These are phyloP conservation scores for Phacellophora camtschatica DNA, from an alignment of 30 jellyfish, hydroid and myxozoan genomes.

Conservation along the genomic window DNA sequence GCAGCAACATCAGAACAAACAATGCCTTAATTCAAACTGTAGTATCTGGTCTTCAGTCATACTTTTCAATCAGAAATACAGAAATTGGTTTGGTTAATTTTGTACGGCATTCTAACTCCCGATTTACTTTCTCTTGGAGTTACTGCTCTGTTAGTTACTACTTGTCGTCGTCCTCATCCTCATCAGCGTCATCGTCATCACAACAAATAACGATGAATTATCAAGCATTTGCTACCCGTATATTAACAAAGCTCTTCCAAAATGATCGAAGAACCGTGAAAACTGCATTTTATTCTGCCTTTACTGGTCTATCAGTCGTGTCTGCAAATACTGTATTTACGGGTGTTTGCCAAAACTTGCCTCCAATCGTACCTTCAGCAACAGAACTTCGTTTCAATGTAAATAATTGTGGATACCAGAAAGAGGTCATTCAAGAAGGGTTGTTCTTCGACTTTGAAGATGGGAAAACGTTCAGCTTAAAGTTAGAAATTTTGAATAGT, in stretches of 20 bases:
- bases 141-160: constrained; percentile 56
- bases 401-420: constrained; percentile 57
- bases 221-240: constrained; percentile 27
- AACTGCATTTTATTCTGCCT: constrained; percentile 60
- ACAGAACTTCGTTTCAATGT: constrained; percentile 20
- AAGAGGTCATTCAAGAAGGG: constrained; percentile 13
- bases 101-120: constrained; percentile 22
- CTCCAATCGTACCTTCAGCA: constrained; percentile 59
- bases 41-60: constrained; percentile 3
- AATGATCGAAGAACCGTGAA: constrained; percentile 71
- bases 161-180: not conserved
- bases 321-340: constrained; percentile 70
- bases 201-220: constrained; percentile 23
- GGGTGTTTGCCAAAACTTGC: constrained; percentile 73
- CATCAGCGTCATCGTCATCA: not conserved
- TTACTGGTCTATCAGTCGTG: constrained; percentile 40
- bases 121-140: constrained; percentile 70
- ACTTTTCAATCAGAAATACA: constrained; percentile 28
- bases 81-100: constrained; percentile 72
- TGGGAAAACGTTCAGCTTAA: constrained; percentile 69
- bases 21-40: constrained; percentile 20
- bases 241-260: constrained; percentile 45
- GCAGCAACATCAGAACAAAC: too few relatives aligned
- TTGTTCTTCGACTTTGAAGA: constrained; percentile 88
- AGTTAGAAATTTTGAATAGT: constrained; percentile 4